A percentile compares a stretch with the other conserved stretches of the same genome.
Evolutionary conservation across 1,140 invertebrate genomes (phyloP).

Genomic region (Halyomorpha halys): DNA sequence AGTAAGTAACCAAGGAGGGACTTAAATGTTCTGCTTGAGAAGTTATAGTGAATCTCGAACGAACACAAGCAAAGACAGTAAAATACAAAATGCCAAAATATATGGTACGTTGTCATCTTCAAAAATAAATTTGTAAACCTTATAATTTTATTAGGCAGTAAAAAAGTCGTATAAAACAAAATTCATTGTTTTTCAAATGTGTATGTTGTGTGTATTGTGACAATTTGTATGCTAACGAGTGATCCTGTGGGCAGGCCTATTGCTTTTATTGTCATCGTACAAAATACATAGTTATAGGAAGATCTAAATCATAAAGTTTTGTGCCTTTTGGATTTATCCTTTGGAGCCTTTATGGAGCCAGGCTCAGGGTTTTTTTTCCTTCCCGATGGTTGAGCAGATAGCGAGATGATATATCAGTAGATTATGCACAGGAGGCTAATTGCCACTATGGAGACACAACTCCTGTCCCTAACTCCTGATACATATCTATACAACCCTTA

Average conservation of each 20-base stretch:
- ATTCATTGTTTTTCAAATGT: slow-evolving; percentile 16
- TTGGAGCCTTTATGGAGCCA: neutral
- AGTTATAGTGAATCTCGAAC: too few relatives aligned
- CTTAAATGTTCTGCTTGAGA: too few relatives aligned
- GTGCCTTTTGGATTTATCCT: slow-evolving; percentile 9
- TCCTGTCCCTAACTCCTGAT: neutral
- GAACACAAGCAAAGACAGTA: neutral
- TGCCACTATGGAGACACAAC: slow-evolving; percentile 5
- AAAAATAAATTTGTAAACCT: slow-evolving; percentile 17
- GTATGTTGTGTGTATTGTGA: slow-evolving; percentile 19
- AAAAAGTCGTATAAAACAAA: slow-evolving; percentile 8
- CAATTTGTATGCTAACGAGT: slow-evolving; percentile 14
- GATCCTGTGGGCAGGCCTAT: neutral
- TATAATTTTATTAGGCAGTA: slow-evolving; percentile 13
- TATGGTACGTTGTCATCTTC: slow-evolving; percentile 12
- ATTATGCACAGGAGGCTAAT: slow-evolving; percentile 13
- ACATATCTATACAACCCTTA: too few relatives aligned
- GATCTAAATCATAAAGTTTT: slow-evolving; percentile 13
- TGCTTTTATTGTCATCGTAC: slow-evolving; percentile 5
- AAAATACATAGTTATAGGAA: slow-evolving; percentile 12
- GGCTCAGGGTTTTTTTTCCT: neutral
- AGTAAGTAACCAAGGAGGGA: too few relatives aligned
- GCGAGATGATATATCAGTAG: neutral
- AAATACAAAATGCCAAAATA: slow-evolving; percentile 1
- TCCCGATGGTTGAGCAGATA: neutral